Conservation (phyloP, 2,797 vertebrate genomes). For the Chrysocyon brachyurus region DNA sequence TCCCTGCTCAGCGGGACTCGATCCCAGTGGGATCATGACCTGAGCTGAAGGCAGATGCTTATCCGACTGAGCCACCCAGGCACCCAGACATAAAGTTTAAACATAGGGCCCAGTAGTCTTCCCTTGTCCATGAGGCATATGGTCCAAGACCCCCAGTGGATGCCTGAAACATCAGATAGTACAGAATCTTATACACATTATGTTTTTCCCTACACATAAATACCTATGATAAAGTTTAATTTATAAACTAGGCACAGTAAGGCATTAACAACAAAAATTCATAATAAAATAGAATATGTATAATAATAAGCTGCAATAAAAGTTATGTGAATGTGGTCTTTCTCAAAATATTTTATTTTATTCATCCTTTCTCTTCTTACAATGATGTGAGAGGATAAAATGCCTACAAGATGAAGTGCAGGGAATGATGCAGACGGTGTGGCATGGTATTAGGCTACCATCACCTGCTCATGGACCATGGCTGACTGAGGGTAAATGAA, state of each 20-base stretch:
- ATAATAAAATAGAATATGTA: background rate
- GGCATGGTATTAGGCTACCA: background rate
- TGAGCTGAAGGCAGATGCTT: too few species aligned
- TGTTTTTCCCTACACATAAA: background rate
- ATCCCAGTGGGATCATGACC: too few species aligned
- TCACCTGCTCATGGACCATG: background rate
- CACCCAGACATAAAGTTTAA: background rate
- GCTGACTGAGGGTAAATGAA: background rate
- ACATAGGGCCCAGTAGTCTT: background rate
- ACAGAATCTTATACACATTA: background rate
- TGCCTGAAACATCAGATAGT: background rate
- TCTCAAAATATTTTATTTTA: background rate
- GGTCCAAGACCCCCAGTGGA: background rate
- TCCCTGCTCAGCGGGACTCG: too few species aligned
- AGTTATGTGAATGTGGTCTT: background rate
- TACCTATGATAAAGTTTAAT: background rate
- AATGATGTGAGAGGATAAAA: background rate
- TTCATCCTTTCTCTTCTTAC: background rate
- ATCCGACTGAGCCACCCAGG: too few species aligned
- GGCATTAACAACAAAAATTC: background rate
- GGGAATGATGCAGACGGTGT: accelerated
- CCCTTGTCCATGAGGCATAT: background rate
- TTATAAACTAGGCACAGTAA: background rate
- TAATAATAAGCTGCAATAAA: background rate
- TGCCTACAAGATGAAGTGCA: background rate